A percentile compares a stretch with the other conserved stretches of the same genome.
Evolutionary conservation across 2,113 vertebrate genomes (phyloP).

Genomic region (Dromaius novaehollandiae): DNA sequence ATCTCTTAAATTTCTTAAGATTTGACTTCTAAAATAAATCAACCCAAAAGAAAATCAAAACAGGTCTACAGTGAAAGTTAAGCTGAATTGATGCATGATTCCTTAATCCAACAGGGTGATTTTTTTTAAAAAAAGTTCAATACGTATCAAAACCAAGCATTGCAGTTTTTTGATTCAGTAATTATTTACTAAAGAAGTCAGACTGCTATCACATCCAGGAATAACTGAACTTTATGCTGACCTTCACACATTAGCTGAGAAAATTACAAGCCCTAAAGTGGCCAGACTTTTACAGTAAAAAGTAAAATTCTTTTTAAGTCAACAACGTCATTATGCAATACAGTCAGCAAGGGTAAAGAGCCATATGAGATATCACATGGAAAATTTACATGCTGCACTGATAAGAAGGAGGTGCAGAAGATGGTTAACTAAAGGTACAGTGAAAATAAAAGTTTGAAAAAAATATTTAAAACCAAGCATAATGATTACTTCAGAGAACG

Average conservation of each 20-base stretch:
- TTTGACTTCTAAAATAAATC: neutral
- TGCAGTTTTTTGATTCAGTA: neutral
- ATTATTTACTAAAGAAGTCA: slow-evolving; percentile 1
- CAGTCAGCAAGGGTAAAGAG: neutral
- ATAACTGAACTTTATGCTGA: slow-evolving; percentile 12
- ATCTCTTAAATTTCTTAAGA: neutral
- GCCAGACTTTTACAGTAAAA: neutral
- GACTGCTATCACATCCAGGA: neutral
- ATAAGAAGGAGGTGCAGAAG: neutral
- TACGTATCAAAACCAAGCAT: neutral
- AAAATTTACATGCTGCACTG: neutral
- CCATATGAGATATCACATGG: neutral
- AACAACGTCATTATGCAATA: slow-evolving; percentile 1
- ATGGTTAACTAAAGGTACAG: neutral
- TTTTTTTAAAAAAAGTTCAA: neutral
- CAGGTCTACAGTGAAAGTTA: neutral
- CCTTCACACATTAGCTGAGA: slow-evolving; percentile 16
- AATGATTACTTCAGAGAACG: neutral
- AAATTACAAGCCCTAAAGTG: slow-evolving; percentile 31
- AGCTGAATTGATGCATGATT: neutral
- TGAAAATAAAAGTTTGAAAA: neutral
- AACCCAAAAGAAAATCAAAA: neutral
- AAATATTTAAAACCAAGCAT: neutral
- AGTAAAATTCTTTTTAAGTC: neutral
- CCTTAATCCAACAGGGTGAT: neutral